phyloP scores from a whole-genome alignment of 2,113 vertebrate species.

The Atherinomorus stipes region DNA sequence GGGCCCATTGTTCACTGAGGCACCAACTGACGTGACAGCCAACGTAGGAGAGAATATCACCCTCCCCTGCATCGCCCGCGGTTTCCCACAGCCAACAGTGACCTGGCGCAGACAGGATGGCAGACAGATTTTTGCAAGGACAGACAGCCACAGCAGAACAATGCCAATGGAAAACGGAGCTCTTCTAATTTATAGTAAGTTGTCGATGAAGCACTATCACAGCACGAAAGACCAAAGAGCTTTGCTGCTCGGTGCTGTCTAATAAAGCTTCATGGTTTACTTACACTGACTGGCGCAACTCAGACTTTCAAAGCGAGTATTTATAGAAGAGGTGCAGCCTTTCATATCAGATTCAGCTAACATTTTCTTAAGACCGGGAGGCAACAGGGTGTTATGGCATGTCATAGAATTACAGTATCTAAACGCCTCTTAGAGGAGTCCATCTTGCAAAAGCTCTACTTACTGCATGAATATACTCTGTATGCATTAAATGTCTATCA shows the following conservation, averaged over 20 bases:
- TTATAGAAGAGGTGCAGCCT: slow-evolving; percentile 36
- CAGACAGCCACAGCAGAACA: slow-evolving; percentile 30
- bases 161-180: slow-evolving; percentile 76
- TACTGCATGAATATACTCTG: slow-evolving; percentile 1
- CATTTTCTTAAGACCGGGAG: slow-evolving; percentile 38
- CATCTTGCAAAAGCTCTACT: slow-evolving; percentile 8
- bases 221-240: not conserved
- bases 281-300: slow-evolving; percentile 30
- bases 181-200: slow-evolving; percentile 90
- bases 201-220: slow-evolving; percentile 27
- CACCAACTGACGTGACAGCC: slow-evolving; percentile 74
- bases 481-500: not conserved
- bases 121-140: slow-evolving; percentile 62
- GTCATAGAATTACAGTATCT: slow-evolving; percentile 3
- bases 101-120: slow-evolving; percentile 86
- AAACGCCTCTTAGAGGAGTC: not conserved
- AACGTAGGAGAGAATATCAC: slow-evolving; percentile 82
- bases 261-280: slow-evolving; percentile 18
- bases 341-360: slow-evolving; percentile 49
- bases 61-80: slow-evolving; percentile 82
- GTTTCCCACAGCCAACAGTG: slow-evolving; percentile 81
- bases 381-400: slow-evolving; percentile 16
- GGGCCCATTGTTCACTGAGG: slow-evolving; percentile 84
- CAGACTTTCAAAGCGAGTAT: slow-evolving; percentile 39
- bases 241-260: slow-evolving; percentile 1